A percentile compares a stretch with the other conserved stretches of the same genome.
phyloP scores from a whole-genome alignment of 2,797 vertebrate genomes.

The Hephaestus fuliginosus region DNA sequence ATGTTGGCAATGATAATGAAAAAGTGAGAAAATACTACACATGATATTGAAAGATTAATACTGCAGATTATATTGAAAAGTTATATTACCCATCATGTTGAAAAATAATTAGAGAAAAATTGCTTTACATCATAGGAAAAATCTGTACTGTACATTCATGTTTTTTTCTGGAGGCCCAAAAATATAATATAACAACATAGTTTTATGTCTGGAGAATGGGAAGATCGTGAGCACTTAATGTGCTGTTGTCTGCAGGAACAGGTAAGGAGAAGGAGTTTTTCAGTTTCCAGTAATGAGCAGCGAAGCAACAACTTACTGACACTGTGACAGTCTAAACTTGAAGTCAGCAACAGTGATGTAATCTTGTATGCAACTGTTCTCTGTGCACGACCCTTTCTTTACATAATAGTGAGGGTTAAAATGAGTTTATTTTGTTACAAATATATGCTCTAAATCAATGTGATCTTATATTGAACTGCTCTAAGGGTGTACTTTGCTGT shows the following conservation, averaged over 20 bases:
- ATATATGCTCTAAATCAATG: not conserved
- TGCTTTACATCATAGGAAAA: not conserved
- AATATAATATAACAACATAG: not conserved
- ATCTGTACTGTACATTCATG: not conserved
- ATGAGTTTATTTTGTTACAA: not conserved
- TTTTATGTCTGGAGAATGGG: not conserved
- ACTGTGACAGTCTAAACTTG: slow-evolving; percentile 6
- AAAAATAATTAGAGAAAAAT: too few species aligned
- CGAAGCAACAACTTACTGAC: not conserved
- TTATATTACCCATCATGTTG: too few species aligned
- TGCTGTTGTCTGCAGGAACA: not conserved
- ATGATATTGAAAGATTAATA: too few species aligned
- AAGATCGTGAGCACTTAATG: not conserved
- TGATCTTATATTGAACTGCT: not conserved
- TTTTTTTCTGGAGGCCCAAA: not conserved
- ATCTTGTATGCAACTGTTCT: not conserved
- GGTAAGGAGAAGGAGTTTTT: not conserved
- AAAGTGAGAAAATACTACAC: too few species aligned
- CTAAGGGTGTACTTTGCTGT: not conserved
- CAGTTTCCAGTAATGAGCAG: not conserved
- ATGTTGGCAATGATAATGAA: too few species aligned
- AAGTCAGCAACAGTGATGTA: not conserved
- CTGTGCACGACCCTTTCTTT: not conserved
- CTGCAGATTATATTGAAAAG: too few species aligned
- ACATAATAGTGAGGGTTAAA: not conserved